Evolutionary conservation across 2,797 vertebrate genomes (phyloP).

Genomic region (Hyperoplus lanceolatus): DNA sequence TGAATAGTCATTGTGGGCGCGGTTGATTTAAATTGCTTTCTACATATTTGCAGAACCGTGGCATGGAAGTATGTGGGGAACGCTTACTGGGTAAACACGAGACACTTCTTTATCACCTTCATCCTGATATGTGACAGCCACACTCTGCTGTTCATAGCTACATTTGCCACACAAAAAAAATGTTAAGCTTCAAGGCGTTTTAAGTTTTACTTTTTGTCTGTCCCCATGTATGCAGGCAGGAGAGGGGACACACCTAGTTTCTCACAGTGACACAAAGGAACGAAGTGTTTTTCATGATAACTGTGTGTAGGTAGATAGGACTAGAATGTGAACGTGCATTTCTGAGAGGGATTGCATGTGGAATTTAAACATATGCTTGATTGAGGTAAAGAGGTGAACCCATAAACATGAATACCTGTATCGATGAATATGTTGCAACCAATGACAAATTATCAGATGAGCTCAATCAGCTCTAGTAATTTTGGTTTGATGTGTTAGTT

Average conservation of each 20-base stretch:
- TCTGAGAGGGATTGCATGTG: constrained; percentile 42
- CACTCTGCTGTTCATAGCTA: constrained; percentile 40
- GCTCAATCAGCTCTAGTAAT: not conserved
- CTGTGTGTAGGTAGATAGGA: not conserved
- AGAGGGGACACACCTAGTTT: not conserved
- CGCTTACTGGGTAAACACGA: constrained; percentile 33
- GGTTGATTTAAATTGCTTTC: constrained; percentile 34
- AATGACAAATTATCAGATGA: not conserved
- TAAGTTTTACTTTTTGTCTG: no score
- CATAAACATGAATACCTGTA: not conserved
- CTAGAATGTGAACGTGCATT: constrained; percentile 6
- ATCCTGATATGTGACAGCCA: constrained; percentile 22
- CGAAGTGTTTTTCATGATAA: not conserved
- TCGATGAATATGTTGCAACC: not conserved
- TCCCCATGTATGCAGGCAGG: no score
- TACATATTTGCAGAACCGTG: constrained; percentile 36
- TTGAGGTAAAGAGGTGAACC: not conserved
- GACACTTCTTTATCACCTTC: not conserved
- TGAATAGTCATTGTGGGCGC: constrained; percentile 38
- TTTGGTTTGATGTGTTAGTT: not conserved
- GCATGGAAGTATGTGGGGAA: constrained; percentile 56
- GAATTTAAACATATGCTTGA: constrained; percentile 43
- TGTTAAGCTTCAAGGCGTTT: not conserved
- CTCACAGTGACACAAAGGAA: not conserved
- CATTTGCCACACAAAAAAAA: not conserved